Conservation (phyloP, 2,797 vertebrate genomes). For the Gorsachius magnificus region DNA sequence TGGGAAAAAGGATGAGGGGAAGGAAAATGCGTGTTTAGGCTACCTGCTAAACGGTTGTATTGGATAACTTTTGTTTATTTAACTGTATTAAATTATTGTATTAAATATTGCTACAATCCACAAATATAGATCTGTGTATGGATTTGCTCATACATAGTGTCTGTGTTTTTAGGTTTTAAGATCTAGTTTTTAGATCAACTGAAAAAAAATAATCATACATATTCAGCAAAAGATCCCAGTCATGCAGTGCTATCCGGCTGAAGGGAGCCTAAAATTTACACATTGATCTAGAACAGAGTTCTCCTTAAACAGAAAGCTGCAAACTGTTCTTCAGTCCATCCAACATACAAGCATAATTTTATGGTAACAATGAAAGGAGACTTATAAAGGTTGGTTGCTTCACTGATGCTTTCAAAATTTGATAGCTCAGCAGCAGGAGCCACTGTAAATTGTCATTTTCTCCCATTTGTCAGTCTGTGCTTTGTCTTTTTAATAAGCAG, state of each 20-base stretch:
- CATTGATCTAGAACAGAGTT: background rate
- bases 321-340: background rate
- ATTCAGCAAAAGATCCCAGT: background rate
- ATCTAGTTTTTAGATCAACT: background rate
- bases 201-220: background rate
- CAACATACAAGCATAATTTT: background rate
- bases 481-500: background rate
- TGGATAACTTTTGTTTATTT: background rate
- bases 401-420: background rate
- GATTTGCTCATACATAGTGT: background rate
- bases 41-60: background rate
- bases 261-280: background rate
- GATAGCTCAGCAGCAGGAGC: background rate
- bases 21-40: background rate
- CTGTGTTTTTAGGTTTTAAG: background rate
- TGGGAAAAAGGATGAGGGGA: background rate
- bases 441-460: background rate
- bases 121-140: background rate
- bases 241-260: background rate
- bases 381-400: background rate
- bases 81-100: background rate
- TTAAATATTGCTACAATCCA: background rate
- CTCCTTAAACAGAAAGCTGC: background rate
- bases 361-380: background rate
- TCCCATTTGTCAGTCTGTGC: background rate